phyloP scores from a whole-genome alignment of 1,140 invertebrate species.

The Drosophila tropicalis region DNA sequence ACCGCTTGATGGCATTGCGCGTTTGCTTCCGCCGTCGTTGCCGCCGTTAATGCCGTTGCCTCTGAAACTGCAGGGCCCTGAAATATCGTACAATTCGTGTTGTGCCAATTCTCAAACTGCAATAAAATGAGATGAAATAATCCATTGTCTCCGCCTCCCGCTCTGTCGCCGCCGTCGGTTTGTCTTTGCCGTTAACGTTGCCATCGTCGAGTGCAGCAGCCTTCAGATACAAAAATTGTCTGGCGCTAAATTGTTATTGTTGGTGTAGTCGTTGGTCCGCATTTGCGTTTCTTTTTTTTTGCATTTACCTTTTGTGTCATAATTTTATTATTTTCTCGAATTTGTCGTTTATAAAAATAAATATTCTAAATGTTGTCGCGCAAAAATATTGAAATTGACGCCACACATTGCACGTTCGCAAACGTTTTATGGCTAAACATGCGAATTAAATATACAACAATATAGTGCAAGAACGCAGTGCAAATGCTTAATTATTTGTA shows the following conservation, averaged over 20 bases:
- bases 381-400: conserved; percentile 55
- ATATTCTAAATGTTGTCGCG: conserved; percentile 61
- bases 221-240: conserved; percentile 47
- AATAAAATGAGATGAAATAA: conserved; percentile 46
- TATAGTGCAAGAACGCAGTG: conserved; percentile 4
- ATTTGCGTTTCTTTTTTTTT: conserved; percentile 36
- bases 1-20: conserved; percentile 34
- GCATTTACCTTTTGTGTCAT: conserved; percentile 29
- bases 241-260: conserved; percentile 44
- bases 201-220: conserved; percentile 33
- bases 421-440: conserved; percentile 29
- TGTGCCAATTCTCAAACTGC: conserved; percentile 32
- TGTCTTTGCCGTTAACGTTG: too few relatives aligned
- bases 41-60: conserved; percentile 3
- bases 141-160: conserved; percentile 15
- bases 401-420: conserved; percentile 56
- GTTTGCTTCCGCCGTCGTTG: conserved; percentile 42
- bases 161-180: too few relatives aligned
- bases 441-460: conserved; percentile 20
- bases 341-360: conserved; percentile 53
- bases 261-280: conserved; percentile 17
- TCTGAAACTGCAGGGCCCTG: conserved; percentile 57
- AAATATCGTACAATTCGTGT: conserved; percentile 38
- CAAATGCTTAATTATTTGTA: not conserved
- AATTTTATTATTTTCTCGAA: conserved; percentile 25